These are phyloP conservation scores for Nyctibius bracteatus DNA, from an alignment of 2,113 vertebrate species.

Conservation along the genomic window DNA sequence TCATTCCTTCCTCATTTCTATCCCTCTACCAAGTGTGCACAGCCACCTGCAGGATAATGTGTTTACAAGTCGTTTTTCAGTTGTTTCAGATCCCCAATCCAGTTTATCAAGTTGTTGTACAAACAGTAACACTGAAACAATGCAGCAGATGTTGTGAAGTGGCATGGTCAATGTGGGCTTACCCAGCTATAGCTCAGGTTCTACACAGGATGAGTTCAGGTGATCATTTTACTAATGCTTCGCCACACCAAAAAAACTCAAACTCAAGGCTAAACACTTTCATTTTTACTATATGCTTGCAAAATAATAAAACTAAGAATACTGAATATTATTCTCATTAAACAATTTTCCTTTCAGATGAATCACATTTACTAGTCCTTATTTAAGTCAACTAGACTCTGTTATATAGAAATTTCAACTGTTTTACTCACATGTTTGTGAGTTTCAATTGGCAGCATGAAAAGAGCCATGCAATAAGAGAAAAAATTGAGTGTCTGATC, in stretches of 20 bases:
- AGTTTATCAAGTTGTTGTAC: neutral
- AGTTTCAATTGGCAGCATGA: neutral
- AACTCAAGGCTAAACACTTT: neutral
- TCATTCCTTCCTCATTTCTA: neutral
- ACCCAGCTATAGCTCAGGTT: neutral
- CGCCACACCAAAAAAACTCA: fast-evolving
- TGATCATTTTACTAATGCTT: neutral
- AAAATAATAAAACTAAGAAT: neutral
- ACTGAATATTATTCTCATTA: neutral
- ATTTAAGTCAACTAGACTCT: neutral
- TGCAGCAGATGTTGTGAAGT: neutral
- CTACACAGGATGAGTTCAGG: neutral
- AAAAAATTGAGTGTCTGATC: neutral
- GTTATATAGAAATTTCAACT: neutral
- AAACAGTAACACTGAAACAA: neutral
- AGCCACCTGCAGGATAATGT: neutral
- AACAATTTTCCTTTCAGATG: neutral
- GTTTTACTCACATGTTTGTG: neutral
- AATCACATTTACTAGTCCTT: neutral
- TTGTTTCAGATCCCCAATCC: neutral
- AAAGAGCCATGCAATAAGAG: neutral
- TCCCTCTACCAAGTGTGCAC: neutral
- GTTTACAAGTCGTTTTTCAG: neutral
- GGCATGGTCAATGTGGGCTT: neutral
- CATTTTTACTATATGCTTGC: neutral